Evolutionary conservation across 2,888 invertebrate genomes (phyloP).

Genomic region (Myopa testacea): DNA sequence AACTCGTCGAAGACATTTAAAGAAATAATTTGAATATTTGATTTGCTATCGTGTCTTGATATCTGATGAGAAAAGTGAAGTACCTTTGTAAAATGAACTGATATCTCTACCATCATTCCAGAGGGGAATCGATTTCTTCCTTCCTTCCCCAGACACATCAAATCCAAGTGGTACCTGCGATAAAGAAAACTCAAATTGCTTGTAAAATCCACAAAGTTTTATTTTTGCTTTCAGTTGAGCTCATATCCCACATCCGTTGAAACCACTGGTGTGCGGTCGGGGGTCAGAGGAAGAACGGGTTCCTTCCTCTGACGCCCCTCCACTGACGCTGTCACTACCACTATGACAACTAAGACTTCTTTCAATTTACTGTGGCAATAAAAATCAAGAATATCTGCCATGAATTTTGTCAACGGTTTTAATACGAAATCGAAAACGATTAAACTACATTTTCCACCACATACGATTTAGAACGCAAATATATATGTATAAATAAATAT

Average conservation of each 20-base stretch:
- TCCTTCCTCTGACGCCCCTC: background rate
- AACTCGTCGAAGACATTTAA: no score
- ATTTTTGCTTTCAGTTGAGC: background rate
- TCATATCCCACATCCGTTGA: background rate
- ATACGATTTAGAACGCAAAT: constrained; percentile 21
- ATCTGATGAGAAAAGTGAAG: no score
- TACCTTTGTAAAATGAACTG: background rate
- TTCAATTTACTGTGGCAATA: constrained; percentile 62
- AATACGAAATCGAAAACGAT: constrained; percentile 60
- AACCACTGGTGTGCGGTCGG: no score
- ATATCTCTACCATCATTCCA: background rate
- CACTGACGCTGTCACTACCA: background rate
- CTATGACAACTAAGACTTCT: constrained; percentile 43
- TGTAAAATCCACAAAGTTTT: constrained; percentile 24
- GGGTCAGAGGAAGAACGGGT: background rate
- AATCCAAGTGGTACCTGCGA: constrained; percentile 29
- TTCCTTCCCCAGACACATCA: background rate
- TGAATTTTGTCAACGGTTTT: constrained; percentile 59
- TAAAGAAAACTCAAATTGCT: constrained; percentile 22
- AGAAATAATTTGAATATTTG: no score
- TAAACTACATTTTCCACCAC: constrained; percentile 58
- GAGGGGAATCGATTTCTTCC: background rate
- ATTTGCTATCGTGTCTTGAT: no score
- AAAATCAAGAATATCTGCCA: constrained; percentile 65
- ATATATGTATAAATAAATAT: background rate